These are phyloP conservation scores for Hypomesus transpacificus DNA, from an alignment of 2,113 vertebrate species.

Conservation along the genomic window DNA sequence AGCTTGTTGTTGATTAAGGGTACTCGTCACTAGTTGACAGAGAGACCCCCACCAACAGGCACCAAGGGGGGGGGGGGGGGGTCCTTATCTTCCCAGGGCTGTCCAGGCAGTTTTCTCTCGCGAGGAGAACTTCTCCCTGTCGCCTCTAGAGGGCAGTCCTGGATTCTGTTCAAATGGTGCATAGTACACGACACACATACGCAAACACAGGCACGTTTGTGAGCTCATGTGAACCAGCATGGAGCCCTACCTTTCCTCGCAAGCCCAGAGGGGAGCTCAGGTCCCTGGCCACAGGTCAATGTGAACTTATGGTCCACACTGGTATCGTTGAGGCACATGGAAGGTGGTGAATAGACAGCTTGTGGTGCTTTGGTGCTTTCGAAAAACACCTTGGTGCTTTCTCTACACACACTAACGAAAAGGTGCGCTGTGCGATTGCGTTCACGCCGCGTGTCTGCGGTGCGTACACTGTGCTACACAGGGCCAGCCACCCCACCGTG, in stretches of 20 bases:
- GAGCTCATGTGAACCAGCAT: conserved; percentile 12
- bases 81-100: conserved; percentile 26
- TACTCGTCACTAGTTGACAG: conserved; percentile 45
- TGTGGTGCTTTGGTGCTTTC: conserved; percentile 45
- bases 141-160: conserved; percentile 35
- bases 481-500: too few relatives aligned
- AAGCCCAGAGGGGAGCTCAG: too few relatives aligned
- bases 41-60: conserved; percentile 26
- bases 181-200: conserved; percentile 4
- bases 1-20: conserved; percentile 59
- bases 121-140: background rate
- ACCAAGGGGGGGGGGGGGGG: background rate
- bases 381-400: conserved; percentile 60
- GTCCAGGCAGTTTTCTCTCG: background rate
- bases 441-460: background rate
- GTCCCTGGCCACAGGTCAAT: too few relatives aligned
- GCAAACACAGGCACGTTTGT: conserved; percentile 1
- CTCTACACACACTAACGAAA: conserved; percentile 60
- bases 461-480: too few relatives aligned
- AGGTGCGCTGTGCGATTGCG: too few relatives aligned
- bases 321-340: too few relatives aligned
- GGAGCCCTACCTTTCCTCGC: conserved; percentile 19
- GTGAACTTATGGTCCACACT: too few relatives aligned
- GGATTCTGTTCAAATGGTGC: conserved; percentile 39
- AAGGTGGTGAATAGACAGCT: background rate